These are phyloP conservation scores for Zoanthus gigantus DNA, from an alignment of 92 coral and sea anemone species.

Conservation along the genomic window DNA sequence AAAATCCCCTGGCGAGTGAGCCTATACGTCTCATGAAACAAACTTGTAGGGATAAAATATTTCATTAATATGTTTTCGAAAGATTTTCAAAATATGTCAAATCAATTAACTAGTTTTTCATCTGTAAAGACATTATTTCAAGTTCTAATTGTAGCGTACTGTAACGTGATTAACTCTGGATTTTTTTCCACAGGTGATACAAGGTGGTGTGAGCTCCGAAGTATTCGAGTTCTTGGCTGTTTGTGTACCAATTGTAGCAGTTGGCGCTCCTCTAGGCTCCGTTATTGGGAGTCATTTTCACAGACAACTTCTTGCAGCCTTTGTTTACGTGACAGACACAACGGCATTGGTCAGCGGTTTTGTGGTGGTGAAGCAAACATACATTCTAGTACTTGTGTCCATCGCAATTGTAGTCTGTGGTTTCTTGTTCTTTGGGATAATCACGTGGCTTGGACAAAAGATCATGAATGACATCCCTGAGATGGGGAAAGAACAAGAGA, in stretches of 20 bases:
- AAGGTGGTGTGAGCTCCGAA: conserved; percentile 62
- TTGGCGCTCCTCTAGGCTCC: conserved; percentile 63
- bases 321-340: conserved; percentile 57
- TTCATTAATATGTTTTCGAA: no score
- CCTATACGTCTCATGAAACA: no score
- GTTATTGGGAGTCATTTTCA: conserved; percentile 70
- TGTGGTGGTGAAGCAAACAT: conserved; percentile 43
- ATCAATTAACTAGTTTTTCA: no score
- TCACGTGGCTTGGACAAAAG: conserved; percentile 48
- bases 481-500: not conserved
- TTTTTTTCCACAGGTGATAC: conserved; percentile 54
- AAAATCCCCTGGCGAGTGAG: no score
- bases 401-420: conserved; percentile 54
- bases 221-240: conserved; percentile 82
- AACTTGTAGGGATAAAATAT: no score
- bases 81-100: no score
- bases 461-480: conserved; percentile 37
- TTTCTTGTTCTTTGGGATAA: conserved; percentile 48
- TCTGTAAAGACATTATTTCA: no score
- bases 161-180: no score
- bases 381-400: conserved; percentile 39
- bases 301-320: conserved; percentile 58
- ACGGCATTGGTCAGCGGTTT: conserved; percentile 58
- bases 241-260: conserved; percentile 68
- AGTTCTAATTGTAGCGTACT: no score